Evolutionary conservation across 2,797 vertebrate species (phyloP), one percentile per base, ranked within the genome.

Genomic region (Yasuhikotakia modesta): DNA sequence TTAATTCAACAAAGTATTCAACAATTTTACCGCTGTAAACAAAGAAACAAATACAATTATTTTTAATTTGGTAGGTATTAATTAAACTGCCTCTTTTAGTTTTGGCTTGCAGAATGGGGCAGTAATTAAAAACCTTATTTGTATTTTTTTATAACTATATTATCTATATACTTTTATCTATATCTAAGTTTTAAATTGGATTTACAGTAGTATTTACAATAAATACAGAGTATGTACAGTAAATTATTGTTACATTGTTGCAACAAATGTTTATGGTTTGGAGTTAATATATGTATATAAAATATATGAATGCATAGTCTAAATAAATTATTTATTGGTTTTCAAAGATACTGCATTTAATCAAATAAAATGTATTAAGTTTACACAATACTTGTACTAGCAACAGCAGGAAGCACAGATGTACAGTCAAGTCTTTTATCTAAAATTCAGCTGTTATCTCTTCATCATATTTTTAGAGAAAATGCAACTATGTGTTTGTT

Each of bases 1-100:
- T 27, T 2, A 12, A 61, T 50, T 67, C 14, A 43, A n/a, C 22
- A 39, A 79, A 61, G 11, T 68, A 66, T 67, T 52, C 73, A 67
- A 67, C 10, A 58, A 48, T 48, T 2, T 30, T 65, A 60, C 0
- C 10, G 10, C 10, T 73, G 57, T 32, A 71, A 76, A 67, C 22
- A 21, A 12, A 46, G 60, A 27, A 57, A 67, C 5, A 45, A 32
- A n/a, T 13, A 39, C 17, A 68, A 21, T 10, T 5, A 0, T 45
- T 45, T 11, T 32, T 32, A 48, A 19, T 27, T 0, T 43, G 13
- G 22, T 50, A 67, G 16, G n/a, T 27, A 55, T 19, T 66, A 35
- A 24, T 12, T 12, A 32, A 48, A 63, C 3, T 64, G 11, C 13
- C 12, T 53, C 3, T n/a, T 12, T 61, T 43, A 27, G 63, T 50